Evolutionary conservation across 2,888 invertebrate species (phyloP).

Genomic region (Xanthia togata): DNA sequence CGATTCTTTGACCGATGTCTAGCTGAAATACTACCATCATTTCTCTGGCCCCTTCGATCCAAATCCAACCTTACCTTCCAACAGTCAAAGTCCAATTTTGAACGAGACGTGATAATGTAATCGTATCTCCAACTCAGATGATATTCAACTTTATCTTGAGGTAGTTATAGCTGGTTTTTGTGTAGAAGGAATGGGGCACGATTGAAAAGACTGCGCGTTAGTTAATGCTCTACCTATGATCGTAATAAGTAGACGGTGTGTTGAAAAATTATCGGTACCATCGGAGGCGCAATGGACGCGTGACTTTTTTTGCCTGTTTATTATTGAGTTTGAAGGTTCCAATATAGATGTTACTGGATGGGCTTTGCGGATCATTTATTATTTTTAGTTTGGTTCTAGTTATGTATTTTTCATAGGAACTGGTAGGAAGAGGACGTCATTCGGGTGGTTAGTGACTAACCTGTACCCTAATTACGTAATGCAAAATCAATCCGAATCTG

Average conservation of each 20-base stretch:
- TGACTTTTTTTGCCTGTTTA: constrained; percentile 89
- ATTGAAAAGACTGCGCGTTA: constrained; percentile 82
- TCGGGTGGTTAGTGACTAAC: too few relatives aligned
- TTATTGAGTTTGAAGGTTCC: constrained; percentile 81
- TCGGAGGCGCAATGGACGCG: constrained; percentile 89
- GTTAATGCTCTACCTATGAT: constrained; percentile 89
- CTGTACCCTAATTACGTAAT: too few relatives aligned
- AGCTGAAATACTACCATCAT: constrained; percentile 79
- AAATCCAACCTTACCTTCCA: constrained; percentile 66
- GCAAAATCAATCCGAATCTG: too few relatives aligned
- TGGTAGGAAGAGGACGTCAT: too few relatives aligned
- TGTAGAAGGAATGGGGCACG: constrained; percentile 50
- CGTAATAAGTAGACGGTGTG: constrained; percentile 90
- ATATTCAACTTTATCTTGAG: constrained; percentile 58
- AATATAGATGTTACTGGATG: constrained; percentile 74
- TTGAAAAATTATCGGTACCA: constrained; percentile 90
- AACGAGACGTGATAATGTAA: constrained; percentile 36
- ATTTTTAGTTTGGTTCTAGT: background rate
- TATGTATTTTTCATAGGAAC: background rate
- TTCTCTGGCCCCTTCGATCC: constrained; percentile 34
- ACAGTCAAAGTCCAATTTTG: constrained; percentile 56
- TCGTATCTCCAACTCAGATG: constrained; percentile 36
- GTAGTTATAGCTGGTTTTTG: constrained; percentile 64
- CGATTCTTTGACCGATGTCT: constrained; percentile 89
- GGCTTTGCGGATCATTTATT: constrained; percentile 30